Conservation (phyloP, 2,888 invertebrate genomes). For the Cephus spinipes region DNA sequence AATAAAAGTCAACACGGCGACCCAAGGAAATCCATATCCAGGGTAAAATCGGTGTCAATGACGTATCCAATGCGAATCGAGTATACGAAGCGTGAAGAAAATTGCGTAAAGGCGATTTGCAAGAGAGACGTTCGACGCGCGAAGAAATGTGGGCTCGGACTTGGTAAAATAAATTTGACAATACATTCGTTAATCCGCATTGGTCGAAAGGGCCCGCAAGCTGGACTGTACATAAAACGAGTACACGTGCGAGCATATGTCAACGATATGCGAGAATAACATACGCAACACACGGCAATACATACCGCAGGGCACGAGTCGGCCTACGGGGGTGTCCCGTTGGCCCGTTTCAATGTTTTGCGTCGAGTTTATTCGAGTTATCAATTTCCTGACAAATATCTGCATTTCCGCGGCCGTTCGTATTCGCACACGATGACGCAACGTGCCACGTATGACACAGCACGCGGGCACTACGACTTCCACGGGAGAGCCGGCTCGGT, state of each 20-base stretch:
- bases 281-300: not conserved
- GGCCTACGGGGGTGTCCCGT: not conserved
- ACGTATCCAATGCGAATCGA: too few species aligned
- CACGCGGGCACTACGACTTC: not conserved
- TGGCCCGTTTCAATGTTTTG: conserved; percentile 56
- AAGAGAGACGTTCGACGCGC: not conserved
- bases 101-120: not conserved
- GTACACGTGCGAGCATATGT: not conserved
- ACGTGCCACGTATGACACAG: not conserved
- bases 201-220: not conserved
- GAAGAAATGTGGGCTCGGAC: not conserved
- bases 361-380: conserved; percentile 64
- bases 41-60: not conserved
- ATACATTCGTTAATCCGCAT: not conserved
- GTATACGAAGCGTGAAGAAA: not conserved
- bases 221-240: not conserved
- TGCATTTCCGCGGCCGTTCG: conserved; percentile 48
- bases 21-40: not conserved
- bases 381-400: conserved; percentile 65
- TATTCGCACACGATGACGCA: not conserved
- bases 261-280: not conserved
- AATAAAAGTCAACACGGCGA: conserved; percentile 30
- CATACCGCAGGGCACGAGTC: not conserved
- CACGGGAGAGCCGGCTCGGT: conserved; percentile 21
- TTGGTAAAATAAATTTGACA: not conserved